Conservation (phyloP, 2,888 invertebrate genomes). For the Branchipolynoe longqiensis region DNA sequence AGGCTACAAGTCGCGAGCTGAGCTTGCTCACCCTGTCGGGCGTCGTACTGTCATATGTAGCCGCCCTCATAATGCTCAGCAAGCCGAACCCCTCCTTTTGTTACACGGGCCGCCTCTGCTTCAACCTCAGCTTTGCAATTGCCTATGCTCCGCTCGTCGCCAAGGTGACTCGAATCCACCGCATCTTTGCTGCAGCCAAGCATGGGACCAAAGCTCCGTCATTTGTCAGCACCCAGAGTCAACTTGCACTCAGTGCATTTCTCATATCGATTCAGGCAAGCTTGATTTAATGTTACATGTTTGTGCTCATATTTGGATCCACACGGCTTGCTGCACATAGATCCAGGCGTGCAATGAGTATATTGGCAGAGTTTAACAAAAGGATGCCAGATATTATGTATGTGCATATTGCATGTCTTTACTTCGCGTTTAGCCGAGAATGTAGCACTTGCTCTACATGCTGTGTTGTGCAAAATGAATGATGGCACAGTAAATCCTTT, state of each 20-base stretch:
- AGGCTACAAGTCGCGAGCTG: constrained; percentile 32
- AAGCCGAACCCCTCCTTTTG: constrained; percentile 66
- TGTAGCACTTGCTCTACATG: no score
- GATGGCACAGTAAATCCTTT: no score
- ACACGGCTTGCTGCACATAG: constrained; percentile 37
- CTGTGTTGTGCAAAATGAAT: no score
- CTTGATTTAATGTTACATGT: neutral
- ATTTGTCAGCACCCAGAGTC: constrained; percentile 67
- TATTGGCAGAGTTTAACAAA: constrained; percentile 1
- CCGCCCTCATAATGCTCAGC: constrained; percentile 62
- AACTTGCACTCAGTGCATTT: constrained; percentile 65
- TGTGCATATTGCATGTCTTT: no score
- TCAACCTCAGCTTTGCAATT: constrained; percentile 70
- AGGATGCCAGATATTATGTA: no score
- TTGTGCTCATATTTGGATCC: neutral
- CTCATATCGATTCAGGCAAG: constrained; percentile 68
- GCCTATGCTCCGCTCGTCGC: constrained; percentile 69
- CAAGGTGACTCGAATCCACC: constrained; percentile 60
- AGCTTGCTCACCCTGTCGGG: constrained; percentile 22
- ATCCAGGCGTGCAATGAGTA: neutral
- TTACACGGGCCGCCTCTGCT: constrained; percentile 64
- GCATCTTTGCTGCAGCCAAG: constrained; percentile 58
- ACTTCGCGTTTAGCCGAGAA: no score
- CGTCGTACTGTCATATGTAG: constrained; percentile 17
- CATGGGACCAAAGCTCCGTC: constrained; percentile 60